Evolutionary conservation across 2,113 vertebrate species (phyloP).

Genomic region (Chascanopsetta lugubris): DNA sequence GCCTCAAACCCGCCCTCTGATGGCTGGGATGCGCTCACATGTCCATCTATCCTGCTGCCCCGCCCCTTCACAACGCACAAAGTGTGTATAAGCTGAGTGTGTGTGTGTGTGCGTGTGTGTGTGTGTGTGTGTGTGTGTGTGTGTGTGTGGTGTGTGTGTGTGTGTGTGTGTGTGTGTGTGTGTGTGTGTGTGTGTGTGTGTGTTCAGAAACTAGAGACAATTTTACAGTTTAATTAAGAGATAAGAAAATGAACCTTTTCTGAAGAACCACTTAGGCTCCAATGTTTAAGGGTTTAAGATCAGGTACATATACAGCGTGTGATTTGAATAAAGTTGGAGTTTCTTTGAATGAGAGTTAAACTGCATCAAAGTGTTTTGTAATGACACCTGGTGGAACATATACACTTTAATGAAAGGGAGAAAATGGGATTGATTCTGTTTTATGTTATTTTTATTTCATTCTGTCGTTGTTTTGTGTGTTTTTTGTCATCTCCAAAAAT

Average conservation of each 20-base stretch:
- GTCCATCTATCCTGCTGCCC: conserved; percentile 49
- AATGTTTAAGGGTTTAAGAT: background rate
- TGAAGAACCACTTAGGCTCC: background rate
- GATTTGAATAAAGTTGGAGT: background rate
- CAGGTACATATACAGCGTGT: background rate
- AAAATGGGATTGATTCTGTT: no score
- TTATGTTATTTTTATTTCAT: no score
- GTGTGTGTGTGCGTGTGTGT: background rate
- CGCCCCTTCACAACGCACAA: conserved; percentile 39
- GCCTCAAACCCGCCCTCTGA: conserved; percentile 73
- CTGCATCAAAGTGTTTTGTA: no score
- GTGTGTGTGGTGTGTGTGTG: background rate
- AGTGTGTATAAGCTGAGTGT: background rate
- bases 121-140: background rate
- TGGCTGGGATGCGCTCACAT: conserved; percentile 49
- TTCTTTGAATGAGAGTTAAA: no score
- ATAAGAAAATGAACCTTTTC: no score
- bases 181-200: background rate
- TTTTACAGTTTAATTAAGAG: background rate
- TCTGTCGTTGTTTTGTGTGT: no score
- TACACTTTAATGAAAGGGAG: no score
- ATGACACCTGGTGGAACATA: no score
- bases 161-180: background rate
- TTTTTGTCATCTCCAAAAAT: no score
- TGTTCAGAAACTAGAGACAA: background rate